Percentiles rank a stretch among this genome's conserved stretches.
phyloP scores from a whole-genome alignment of 1,140 invertebrate genomes.

The Nephila pilipes region DNA sequence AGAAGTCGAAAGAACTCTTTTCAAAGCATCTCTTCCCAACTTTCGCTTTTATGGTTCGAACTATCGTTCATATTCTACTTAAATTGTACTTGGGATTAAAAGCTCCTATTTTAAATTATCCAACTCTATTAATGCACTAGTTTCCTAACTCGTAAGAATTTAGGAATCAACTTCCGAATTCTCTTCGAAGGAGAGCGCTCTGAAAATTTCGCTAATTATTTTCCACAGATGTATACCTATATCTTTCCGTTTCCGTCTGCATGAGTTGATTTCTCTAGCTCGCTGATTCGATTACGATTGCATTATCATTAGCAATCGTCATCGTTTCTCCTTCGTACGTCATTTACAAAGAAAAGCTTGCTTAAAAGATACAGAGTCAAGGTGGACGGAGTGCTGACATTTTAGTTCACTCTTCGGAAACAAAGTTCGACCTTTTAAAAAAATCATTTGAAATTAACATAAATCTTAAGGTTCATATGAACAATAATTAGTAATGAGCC shows the following conservation, averaged over 20 bases:
- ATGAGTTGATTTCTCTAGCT: constrained; percentile 62
- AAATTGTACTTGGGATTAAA: constrained; percentile 37
- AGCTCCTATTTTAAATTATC: constrained; percentile 62
- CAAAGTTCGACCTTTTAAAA: no score
- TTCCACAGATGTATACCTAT: constrained; percentile 47
- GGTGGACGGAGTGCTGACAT: background rate
- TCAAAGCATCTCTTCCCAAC: background rate
- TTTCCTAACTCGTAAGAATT: constrained; percentile 58
- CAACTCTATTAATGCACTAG: constrained; percentile 52
- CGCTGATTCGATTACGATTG: constrained; percentile 74
- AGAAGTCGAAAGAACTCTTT: background rate
- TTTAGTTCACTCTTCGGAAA: background rate
- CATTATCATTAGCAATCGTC: constrained; percentile 75
- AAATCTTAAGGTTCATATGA: background rate
- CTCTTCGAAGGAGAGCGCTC: background rate
- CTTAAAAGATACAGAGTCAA: background rate
- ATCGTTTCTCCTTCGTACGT: constrained; percentile 67
- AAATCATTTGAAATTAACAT: background rate
- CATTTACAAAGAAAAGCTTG: constrained; percentile 66
- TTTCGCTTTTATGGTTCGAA: background rate
- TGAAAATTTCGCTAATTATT: constrained; percentile 74
- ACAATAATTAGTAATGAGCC: background rate
- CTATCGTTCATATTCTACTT: background rate
- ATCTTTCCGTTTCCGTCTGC: constrained; percentile 68
- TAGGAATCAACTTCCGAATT: constrained; percentile 24